Percentiles rank a stretch among this genome's conserved stretches.
Conservation (phyloP, 2,888 invertebrate genomes). For the Stenodema calcarata region DNA sequence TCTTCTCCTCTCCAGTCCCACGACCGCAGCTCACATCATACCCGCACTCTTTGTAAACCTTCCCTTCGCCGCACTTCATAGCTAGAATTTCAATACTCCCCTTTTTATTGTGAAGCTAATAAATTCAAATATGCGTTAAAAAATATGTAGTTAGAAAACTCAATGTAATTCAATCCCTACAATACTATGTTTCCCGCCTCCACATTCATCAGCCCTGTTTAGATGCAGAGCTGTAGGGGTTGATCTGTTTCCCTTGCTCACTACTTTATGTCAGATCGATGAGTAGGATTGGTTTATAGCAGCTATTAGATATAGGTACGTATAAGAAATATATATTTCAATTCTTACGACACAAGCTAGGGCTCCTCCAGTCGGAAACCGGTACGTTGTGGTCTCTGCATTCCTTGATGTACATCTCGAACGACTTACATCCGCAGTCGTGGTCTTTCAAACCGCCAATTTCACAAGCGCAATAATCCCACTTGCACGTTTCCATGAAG, state of each 20-base stretch:
- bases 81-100: constrained; percentile 65
- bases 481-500: constrained; percentile 75
- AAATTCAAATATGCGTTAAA: no score
- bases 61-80: constrained; percentile 76
- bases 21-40: constrained; percentile 76
- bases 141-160: no score
- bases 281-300: no score
- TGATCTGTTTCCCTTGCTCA: no score
- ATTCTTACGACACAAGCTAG: constrained; percentile 81
- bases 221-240: no score
- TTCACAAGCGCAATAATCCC: constrained; percentile 79
- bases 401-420: constrained; percentile 78
- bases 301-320: no score
- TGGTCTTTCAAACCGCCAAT: constrained; percentile 60
- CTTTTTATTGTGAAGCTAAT: no score
- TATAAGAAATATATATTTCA: no score
- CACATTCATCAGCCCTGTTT: no score
- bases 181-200: no score
- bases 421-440: constrained; percentile 76
- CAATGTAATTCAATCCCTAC: no score
- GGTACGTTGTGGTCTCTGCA: constrained; percentile 73
- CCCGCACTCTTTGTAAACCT: constrained; percentile 80
- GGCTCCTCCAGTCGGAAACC: constrained; percentile 76
- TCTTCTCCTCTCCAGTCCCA: constrained; percentile 56
- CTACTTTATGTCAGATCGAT: no score